A percentile compares a stretch with the other conserved stretches of the same genome.
Evolutionary conservation across 2,888 invertebrate genomes (phyloP).

Genomic region (Nomada flava): DNA sequence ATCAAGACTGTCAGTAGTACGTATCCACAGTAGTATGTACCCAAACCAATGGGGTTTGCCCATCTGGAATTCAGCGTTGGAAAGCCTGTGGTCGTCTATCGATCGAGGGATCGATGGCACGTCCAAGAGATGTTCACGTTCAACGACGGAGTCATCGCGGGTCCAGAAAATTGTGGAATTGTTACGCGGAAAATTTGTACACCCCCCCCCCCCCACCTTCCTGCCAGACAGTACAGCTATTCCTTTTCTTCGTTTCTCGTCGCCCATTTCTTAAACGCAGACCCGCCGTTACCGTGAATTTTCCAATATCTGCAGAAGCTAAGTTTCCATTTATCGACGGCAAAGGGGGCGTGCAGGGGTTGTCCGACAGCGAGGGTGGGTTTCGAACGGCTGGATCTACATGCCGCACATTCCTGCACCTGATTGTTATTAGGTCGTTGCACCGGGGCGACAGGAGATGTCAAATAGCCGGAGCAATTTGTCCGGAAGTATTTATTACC

Average conservation of each 20-base stretch:
- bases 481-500: constrained; percentile 56
- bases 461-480: constrained; percentile 61
- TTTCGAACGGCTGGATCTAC: constrained; percentile 29
- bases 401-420: constrained; percentile 47
- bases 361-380: background rate
- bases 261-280: constrained; percentile 23
- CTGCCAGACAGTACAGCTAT: too few relatives aligned
- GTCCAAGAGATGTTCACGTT: constrained; percentile 20
- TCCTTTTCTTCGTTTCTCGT: background rate
- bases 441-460: constrained; percentile 45
- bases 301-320: constrained; percentile 55
- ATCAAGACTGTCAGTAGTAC: constrained; percentile 35
- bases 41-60: constrained; percentile 35
- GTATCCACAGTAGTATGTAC: constrained; percentile 7
- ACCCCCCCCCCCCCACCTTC: background rate
- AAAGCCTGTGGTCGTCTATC: constrained; percentile 66
- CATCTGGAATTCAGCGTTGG: constrained; percentile 61
- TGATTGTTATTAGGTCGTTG: constrained; percentile 66
- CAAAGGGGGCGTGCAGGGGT: background rate
- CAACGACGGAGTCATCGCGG: constrained; percentile 22
- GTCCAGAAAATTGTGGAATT: constrained; percentile 17
- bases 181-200: constrained; percentile 27
- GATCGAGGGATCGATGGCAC: constrained; percentile 63
- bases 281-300: constrained; percentile 14
- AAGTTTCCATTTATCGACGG: constrained; percentile 48